Evolutionary conservation across 1,140 invertebrate species (phyloP), one percentile per base, ranked within the genome.

Genomic region (Steinernema khuongi): DNA sequence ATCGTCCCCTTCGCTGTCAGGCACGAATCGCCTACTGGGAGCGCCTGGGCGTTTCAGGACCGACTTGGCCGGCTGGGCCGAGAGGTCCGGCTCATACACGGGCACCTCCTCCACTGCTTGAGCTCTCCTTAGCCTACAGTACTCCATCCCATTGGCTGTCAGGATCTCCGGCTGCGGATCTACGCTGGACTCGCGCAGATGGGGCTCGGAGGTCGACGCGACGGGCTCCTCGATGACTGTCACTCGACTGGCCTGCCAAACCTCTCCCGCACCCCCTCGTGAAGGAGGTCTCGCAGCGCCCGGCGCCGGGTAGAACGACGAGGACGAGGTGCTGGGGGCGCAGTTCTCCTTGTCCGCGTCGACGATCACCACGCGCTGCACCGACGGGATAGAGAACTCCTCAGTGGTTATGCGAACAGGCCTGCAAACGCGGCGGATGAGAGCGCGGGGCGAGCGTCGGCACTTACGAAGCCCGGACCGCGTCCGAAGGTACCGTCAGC

Each of bases 11-110:
- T 67, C 18, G 31, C 22, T 29, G 69, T 17, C 33, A 22, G 1
- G 30, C 18, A 28, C 41, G 31, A 17, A 29, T 70, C 60, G 19
- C 67, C 32, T 50, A 31, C 33, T 28, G 26, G 44, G 41, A 70
- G 77, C 31, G 44, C 77, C 17, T 77, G 85, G 28, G 41, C 74
- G 32, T 68, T 75, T 77, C 22, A 81, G 33, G 1, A 72, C 81
- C 1, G 80, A 71, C 32, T 82, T 81, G 33, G 73, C 67, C 18
- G 80, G 80, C 43, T 68, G 50, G 11, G 80, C 80, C 1, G 44
- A 17, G 1, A 80, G 70, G 67, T 82, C 71, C 1, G 80, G 80
- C 60, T 82, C 80, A 26, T 22, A 60, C 14, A 60, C 50, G 11
- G 50, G 7, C 14, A 60, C 22, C 22, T 60, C 50, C 19, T 60